phyloP scores from a whole-genome alignment of 2,797 vertebrate species.

The Parauchenoglanis punctatus region DNA sequence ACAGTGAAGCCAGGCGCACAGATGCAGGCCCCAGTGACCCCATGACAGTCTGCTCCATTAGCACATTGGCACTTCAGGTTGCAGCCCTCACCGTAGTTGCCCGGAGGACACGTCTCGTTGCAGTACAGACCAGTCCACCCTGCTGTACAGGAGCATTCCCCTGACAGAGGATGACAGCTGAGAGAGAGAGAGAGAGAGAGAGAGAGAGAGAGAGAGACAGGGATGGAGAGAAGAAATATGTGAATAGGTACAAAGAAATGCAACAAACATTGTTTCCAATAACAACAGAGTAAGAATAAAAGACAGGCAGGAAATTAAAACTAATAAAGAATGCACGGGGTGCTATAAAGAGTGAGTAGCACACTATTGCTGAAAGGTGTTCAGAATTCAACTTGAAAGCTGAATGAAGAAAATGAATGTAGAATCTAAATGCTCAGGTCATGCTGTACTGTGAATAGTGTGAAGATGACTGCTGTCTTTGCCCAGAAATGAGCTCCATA shows the following conservation, averaged over 20 bases:
- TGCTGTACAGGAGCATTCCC: conserved; percentile 89
- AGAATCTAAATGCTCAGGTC: background rate
- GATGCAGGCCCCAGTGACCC: conserved; percentile 84
- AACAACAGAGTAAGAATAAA: conserved; percentile 34
- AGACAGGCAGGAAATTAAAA: conserved; percentile 61
- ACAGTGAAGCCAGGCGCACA: conserved; percentile 95
- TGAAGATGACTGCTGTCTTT: background rate
- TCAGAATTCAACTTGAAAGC: conserved; percentile 63
- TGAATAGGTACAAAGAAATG: conserved; percentile 5
- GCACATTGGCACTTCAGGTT: conserved; percentile 84
- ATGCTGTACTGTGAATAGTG: background rate
- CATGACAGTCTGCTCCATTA: conserved; percentile 92
- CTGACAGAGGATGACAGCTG: conserved; percentile 96
- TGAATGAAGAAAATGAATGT: conserved; percentile 40
- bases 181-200: conserved; percentile 45
- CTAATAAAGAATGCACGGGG: conserved; percentile 79
- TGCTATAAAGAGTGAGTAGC: conserved; percentile 73
- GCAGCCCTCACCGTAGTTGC: conserved; percentile 88
- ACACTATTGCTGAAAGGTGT: conserved; percentile 69
- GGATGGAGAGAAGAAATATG: conserved; percentile 14
- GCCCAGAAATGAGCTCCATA: background rate
- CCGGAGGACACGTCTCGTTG: conserved; percentile 90
- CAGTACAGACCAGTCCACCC: conserved; percentile 96
- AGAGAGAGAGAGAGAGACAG: conserved; percentile 45
- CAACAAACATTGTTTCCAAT: conserved; percentile 39